Evolutionary conservation across 2,888 invertebrate genomes (phyloP), one percentile per base, ranked within the genome.

Genomic region (Tupiocoris notatus): DNA sequence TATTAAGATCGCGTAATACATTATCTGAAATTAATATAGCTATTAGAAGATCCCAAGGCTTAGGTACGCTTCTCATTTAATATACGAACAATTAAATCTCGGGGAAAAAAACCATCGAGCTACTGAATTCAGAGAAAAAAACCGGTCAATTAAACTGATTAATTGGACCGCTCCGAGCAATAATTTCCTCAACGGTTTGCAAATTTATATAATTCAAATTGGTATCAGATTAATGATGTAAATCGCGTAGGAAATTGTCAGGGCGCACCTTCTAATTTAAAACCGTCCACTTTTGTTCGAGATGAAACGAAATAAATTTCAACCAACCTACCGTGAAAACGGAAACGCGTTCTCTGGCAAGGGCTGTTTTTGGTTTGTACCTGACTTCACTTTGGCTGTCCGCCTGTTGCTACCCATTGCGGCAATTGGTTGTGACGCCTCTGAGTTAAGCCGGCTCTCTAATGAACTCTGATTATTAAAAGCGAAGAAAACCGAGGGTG

Each of bases 361-460:
- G n/a, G n/a, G n/a, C n/a, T 39, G 39, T 39, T 39, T 39, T 12
- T 39, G 12, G 39, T 39, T 39, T 39, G 6, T 39, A 39, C 39
- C 39, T 39, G 39, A 3, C n/a, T n/a, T n/a, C n/a, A n/a, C n/a
- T 12, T 39, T 39, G 39, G 39, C 39, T 12, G 39, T 39, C 39
- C 39, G 65, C 65, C 65, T 65, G 65, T 65, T 65, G 65, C 39
- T 25, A 9, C 65, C 18, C 39, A 25, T 65, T 39, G 2, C 21
- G n/a, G 25, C 65, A 20, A 65, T 65, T 65, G 18, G 65, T n/a
- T 20, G 17, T 12, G 65, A 65, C 65, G 65, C 39, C 39, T 7
- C 65, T 65, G 25, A 65, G 65, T 65, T 65, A 65, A 39, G 65
- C 25, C 39, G 39, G 25, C 39, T 65, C 65, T 65, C 65, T 65